phyloP scores from a whole-genome alignment of 2,113 vertebrate genomes.

The Haplochromis burtoni region DNA sequence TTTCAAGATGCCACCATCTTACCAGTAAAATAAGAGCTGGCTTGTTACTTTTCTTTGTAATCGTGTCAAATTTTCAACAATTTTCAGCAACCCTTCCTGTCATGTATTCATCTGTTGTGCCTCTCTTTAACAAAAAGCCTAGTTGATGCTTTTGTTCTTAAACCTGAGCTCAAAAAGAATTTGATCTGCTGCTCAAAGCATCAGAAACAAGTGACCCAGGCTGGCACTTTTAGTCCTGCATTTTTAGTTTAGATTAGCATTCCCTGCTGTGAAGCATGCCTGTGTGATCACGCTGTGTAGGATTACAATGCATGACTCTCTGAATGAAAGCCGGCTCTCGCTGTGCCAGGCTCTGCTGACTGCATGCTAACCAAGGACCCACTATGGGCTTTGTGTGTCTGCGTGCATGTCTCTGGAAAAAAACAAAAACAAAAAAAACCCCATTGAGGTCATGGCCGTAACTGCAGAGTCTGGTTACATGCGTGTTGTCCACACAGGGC shows the following conservation, averaged over 20 bases:
- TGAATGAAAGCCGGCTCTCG: constrained; percentile 40
- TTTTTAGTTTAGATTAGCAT: constrained; percentile 46
- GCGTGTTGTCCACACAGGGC: constrained; percentile 31
- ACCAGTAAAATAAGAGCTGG: background rate
- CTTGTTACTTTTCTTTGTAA: background rate
- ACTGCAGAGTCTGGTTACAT: constrained; percentile 59
- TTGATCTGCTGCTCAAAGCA: constrained; percentile 2
- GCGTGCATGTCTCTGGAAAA: constrained; percentile 6
- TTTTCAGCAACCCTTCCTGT: background rate
- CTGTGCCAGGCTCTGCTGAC: constrained; percentile 53
- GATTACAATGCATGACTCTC: constrained; percentile 58
- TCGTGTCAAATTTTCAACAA: background rate
- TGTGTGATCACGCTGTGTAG: constrained; percentile 52
- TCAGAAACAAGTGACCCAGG: constrained; percentile 15
- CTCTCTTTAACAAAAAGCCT: background rate
- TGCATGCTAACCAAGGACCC: constrained; percentile 14
- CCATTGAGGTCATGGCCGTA: constrained; percentile 65
- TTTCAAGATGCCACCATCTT: background rate
- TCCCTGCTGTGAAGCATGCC: constrained; percentile 20
- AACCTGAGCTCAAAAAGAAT: constrained; percentile 17
- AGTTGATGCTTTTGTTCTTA: background rate
- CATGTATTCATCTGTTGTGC: background rate
- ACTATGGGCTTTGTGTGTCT: constrained; percentile 1
- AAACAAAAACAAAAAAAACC: background rate
- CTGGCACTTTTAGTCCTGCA: constrained; percentile 21